Percentiles rank a stretch among this genome's conserved stretches.
These are phyloP conservation scores for Epinephelus lanceolatus DNA, from an alignment of 2,113 vertebrate genomes.

Conservation along the genomic window DNA sequence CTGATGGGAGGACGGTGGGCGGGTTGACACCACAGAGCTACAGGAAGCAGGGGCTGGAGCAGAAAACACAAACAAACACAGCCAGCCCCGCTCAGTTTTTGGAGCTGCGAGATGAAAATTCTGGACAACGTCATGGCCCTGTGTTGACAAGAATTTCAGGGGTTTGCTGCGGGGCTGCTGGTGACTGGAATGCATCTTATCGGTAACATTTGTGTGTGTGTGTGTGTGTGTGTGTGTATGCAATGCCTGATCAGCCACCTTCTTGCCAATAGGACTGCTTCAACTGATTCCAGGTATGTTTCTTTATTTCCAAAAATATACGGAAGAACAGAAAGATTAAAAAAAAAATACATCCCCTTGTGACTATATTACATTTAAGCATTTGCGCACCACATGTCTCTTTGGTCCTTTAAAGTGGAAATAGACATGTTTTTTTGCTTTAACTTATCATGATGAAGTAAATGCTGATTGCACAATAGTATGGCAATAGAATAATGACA, in stretches of 20 bases:
- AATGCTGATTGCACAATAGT: too few species aligned
- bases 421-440: too few species aligned
- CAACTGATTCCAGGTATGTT: neutral
- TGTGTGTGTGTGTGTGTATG: constrained; percentile 1
- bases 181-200: constrained; percentile 67
- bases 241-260: constrained; percentile 1
- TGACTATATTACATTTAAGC: neutral
- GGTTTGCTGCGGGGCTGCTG: constrained; percentile 49
- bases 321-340: neutral
- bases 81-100: constrained; percentile 42
- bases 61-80: constrained; percentile 77
- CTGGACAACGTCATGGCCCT: constrained; percentile 66
- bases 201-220: constrained; percentile 32
- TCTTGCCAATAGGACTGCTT: constrained; percentile 12
- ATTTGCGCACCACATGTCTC: neutral
- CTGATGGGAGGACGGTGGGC: constrained; percentile 70
- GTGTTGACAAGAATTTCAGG: constrained; percentile 75
- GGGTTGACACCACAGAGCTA: constrained; percentile 66
- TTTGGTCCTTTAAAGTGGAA: neutral
- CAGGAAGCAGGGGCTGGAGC: constrained; percentile 66
- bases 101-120: constrained; percentile 54
- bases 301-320: neutral
- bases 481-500: too few species aligned
- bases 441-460: too few species aligned
- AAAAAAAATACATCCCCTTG: neutral